Percentiles rank a stretch among this genome's conserved stretches.
These are phyloP conservation scores for Hanleya hanleyi DNA, from an alignment of 2,888 invertebrate genomes.

Conservation along the genomic window DNA sequence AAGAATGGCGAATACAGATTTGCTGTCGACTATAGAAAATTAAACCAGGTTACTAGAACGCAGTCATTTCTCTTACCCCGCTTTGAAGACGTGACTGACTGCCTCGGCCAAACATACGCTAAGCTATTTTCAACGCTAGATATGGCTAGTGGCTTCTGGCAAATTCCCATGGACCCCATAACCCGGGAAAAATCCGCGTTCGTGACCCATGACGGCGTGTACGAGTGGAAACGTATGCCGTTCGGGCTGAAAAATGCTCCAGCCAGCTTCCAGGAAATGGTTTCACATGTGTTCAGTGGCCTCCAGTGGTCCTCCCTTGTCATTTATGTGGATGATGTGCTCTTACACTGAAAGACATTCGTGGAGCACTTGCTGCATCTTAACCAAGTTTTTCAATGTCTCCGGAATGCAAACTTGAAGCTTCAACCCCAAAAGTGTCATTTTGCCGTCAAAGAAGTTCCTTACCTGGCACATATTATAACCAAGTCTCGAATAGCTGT, in stretches of 20 bases:
- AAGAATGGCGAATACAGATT: not conserved
- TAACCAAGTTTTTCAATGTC: conserved; percentile 9
- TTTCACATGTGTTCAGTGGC: conserved; percentile 19
- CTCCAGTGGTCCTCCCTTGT: conserved; percentile 19
- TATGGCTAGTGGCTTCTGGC: conserved; percentile 14
- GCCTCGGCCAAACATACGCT: conserved; percentile 8
- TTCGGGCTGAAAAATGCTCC: conserved; percentile 21
- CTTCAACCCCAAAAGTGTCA: conserved; percentile 24
- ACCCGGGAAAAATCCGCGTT: conserved; percentile 20
- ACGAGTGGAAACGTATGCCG: conserved; percentile 11
- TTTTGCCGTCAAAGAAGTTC: conserved; percentile 18
- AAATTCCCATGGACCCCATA: not conserved
- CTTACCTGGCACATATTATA: conserved; percentile 24
- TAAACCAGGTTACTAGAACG: not conserved
- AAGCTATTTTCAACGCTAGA: not conserved
- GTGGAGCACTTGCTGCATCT: conserved; percentile 21
- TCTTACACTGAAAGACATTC: conserved; percentile 10
- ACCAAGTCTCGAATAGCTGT: conserved; percentile 19
- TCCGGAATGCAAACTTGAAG: conserved; percentile 11
- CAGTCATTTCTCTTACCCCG: not conserved
- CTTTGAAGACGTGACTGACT: conserved; percentile 7
- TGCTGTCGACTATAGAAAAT: not conserved
- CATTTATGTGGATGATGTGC: conserved; percentile 29
- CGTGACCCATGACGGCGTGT: conserved; percentile 1
- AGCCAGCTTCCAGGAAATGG: conserved; percentile 11